Base-by-base conservation (phyloP, 2,113 vertebrate genomes). In the Motacilla alba region DNA sequence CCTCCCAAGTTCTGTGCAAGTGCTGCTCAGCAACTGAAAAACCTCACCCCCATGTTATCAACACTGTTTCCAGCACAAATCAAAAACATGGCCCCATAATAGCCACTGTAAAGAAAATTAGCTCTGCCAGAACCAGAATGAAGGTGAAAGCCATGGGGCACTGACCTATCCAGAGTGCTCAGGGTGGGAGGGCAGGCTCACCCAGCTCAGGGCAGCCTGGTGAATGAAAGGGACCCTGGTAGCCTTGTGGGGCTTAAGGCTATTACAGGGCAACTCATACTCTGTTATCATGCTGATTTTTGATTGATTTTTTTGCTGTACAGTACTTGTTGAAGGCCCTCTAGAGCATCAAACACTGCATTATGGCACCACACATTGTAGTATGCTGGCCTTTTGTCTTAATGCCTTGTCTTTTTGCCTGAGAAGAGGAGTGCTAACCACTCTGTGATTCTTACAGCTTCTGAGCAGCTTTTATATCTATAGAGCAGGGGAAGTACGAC, bases 251-350 rank as follows among this genome's bases (percentile, higher is more conserved):
- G 94, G 96, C 97, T 97, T 96, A 81, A 94, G 96, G 96, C 96
- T 98, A 94, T 98, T 98, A 97, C 92, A 97, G 96, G 97, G 95
- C 95, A 97, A 97, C 97, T 97, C 95, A 74, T 89, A 95, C 93
- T 98, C 96, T 96, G 92, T 98, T 98, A 97, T 96, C 97, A 97
- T 97, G 97, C 96, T 97, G 97, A 97, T 98, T 98, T 98, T 92
- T 80, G 33, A 97, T 98, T 98, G 97, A 98, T 98, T 98, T 98
- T 98, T 98, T 97, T 95, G 86, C 96, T 95, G 75, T 96, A 93
- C 96, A 95, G 96, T 95, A 97, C 97, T 98, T 98, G 97, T 97
- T 96, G 98, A 97, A 97, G 94, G 93, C 94, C 95, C 96, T 97
- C 96, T 86, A 88, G 97, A 98, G 97, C 96, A 93, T 95, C 97